A percentile compares a stretch with the other conserved stretches of the same genome.
Evolutionary conservation across 2,113 vertebrate species (phyloP).

Genomic region (Marmota monax): DNA sequence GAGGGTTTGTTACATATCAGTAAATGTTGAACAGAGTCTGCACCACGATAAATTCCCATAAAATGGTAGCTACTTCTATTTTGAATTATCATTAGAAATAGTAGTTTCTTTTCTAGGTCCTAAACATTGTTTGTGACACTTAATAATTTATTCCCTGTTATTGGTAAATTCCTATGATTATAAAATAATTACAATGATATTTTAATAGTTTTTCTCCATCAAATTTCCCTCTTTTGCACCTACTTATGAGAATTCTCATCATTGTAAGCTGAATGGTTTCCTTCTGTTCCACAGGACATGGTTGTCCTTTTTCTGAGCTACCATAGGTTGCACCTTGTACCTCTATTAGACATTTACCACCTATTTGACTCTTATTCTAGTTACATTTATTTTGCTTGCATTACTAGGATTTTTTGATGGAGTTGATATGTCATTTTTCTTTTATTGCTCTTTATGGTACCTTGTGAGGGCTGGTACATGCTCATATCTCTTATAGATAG

Average conservation of each 20-base stretch:
- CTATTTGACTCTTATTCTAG: background rate
- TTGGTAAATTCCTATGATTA: background rate
- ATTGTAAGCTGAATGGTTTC: background rate
- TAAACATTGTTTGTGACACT: background rate
- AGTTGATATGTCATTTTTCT: background rate
- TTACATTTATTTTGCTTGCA: background rate
- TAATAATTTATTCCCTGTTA: background rate
- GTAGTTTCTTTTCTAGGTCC: background rate
- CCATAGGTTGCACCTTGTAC: background rate
- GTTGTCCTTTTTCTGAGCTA: background rate
- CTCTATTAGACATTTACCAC: background rate
- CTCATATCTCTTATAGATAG: background rate
- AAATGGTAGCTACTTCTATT: background rate
- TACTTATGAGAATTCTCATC: background rate
- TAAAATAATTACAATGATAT: background rate
- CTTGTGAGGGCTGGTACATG: background rate
- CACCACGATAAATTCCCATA: background rate
- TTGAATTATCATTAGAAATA: background rate
- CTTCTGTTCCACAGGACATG: background rate
- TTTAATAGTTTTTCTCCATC: background rate
- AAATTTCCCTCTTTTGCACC: background rate
- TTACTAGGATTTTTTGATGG: background rate
- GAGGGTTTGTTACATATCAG: background rate
- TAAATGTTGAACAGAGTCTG: background rate
- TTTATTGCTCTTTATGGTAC: background rate